These are phyloP conservation scores for Rambutsinella grinnellia DNA, from an alignment of 2,888 invertebrate species.

Conservation along the genomic window DNA sequence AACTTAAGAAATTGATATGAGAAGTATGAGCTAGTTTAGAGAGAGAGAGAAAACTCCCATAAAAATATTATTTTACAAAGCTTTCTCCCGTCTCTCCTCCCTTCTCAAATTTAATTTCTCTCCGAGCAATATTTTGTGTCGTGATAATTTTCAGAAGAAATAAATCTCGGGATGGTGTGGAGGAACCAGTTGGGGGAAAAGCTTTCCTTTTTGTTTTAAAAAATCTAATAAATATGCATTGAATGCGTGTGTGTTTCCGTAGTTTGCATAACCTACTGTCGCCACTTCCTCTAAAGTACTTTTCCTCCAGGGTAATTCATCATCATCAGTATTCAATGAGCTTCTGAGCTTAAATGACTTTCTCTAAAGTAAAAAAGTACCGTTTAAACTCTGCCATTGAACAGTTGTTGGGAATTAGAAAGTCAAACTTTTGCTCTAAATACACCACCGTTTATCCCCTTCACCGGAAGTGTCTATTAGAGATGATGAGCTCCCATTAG, in stretches of 20 bases:
- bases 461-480: not conserved
- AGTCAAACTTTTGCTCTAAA: not conserved
- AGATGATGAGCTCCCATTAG: not conserved
- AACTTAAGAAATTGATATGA: too few species aligned
- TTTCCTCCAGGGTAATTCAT: not conserved
- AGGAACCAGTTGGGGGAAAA: not conserved
- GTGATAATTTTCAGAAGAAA: conserved; percentile 5
- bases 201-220: too few species aligned
- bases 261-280: too few species aligned
- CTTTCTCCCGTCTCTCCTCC: not conserved
- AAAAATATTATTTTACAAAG: not conserved
- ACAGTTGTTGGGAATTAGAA: not conserved
- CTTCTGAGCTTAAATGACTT: not conserved
- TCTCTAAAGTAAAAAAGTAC: too few species aligned
- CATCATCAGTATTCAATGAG: conserved; percentile 8
- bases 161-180: conserved; percentile 5
- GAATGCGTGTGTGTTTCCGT: too few species aligned
- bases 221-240: too few species aligned
- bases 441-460: not conserved
- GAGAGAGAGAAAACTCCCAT: too few species aligned
- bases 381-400: too few species aligned
- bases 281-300: not conserved
- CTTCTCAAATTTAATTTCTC: conserved; percentile 12
- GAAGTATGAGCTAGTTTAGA: too few species aligned
- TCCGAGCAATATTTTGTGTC: conserved; percentile 11